phyloP scores from a whole-genome alignment of 2,113 vertebrate species.

The Urocynchramus pylzowi region DNA sequence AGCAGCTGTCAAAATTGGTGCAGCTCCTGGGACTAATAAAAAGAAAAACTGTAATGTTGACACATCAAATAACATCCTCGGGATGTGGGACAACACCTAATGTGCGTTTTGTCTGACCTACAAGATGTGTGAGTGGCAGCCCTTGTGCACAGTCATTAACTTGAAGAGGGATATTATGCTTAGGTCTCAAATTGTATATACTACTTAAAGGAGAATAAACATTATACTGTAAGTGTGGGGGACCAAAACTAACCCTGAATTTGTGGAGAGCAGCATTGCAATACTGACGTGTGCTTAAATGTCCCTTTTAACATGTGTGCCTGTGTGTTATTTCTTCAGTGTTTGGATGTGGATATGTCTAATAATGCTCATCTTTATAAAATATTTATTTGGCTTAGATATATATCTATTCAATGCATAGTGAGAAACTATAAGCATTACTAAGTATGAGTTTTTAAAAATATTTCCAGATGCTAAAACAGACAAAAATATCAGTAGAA shows the following conservation, averaged over 20 bases:
- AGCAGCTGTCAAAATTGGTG: slow-evolving; percentile 58
- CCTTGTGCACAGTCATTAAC: neutral
- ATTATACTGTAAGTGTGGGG: neutral
- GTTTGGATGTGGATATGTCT: neutral
- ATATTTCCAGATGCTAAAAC: neutral
- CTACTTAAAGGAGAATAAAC: neutral
- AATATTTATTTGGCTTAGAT: neutral
- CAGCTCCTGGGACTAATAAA: slow-evolving; percentile 58
- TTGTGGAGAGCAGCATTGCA: neutral
- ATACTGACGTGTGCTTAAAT: neutral
- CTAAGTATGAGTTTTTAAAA: neutral
- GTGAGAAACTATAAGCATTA: neutral
- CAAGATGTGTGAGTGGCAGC: neutral
- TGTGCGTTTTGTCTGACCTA: slow-evolving; percentile 3
- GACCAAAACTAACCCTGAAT: neutral
- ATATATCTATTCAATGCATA: neutral
- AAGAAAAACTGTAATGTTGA: slow-evolving; percentile 15
- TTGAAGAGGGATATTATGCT: neutral
- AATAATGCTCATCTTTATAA: neutral
- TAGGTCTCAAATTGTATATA: neutral
- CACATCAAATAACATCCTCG: slow-evolving; percentile 48
- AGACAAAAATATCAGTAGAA: neutral
- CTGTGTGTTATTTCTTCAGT: neutral
- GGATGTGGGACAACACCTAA: slow-evolving; percentile 54
- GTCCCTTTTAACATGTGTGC: neutral